Evolutionary conservation across 2,113 vertebrate species (phyloP), one percentile per base, ranked within the genome.

Genomic region (Chaetodon trifascialis): DNA sequence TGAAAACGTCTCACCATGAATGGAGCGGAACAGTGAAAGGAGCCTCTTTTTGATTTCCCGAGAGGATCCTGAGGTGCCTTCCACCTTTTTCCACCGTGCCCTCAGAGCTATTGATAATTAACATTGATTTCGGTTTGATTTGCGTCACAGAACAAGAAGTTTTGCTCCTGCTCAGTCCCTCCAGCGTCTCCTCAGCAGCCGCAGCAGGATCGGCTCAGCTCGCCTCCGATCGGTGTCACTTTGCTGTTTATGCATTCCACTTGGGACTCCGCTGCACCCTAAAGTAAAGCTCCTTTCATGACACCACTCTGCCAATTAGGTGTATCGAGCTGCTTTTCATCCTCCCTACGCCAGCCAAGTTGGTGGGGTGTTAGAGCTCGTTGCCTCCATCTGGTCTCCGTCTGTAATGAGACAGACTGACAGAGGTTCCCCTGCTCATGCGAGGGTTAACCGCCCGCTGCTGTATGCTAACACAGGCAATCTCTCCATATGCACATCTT

Each of bases 351-450:
- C 88, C 75, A 83, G 81, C 70, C 59, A 72, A 64, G 70, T 30
- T 23, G 63, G 77, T 52, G 54, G 63, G 66, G 72, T 82, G 87
- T 80, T 34, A 47, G 75, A 83, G 74, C 85, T 73, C 17, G 34
- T 60, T 64, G 23, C 73, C 59, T 90, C 92, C 85, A 86, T 92
- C 91, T 91, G 90, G 72, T 90, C 86, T 80, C 91, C 89, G 70
- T 92, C 86, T 86, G 82, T 71, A 76, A 77, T 55, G 60, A 77
- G 83, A 73, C 58, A 60, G 62, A 36, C n/a, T 17, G 2, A 69
- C 36, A 10, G 79, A 42, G 71, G 44, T 56, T 56, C 44, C 67
- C 30, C 38, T n/a, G 11, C 74, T 66, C 62, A 9, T 36, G 46
- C 16, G 9, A 54, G 59, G 73, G 59, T 63, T 73, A 79, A 76